Evolutionary conservation across 2,888 invertebrate genomes (phyloP), one percentile per base, ranked within the genome.

Genomic region (Ceriagrion tenellum): DNA sequence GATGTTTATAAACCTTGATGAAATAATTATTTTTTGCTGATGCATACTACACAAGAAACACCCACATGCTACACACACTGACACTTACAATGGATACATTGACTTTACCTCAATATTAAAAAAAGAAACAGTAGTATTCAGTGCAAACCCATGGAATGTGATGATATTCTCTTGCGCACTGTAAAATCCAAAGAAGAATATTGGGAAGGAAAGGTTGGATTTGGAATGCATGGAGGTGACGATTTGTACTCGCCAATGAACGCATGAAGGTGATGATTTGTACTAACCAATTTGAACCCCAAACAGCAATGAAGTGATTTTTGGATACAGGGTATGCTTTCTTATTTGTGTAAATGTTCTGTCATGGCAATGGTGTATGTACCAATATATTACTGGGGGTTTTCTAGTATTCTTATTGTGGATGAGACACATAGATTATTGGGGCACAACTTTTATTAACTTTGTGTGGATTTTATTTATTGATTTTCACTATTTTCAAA

Each of bases 311-410:
- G 96, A 96, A 96, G 98, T 98, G 98, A 98, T 98, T 98, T 98
- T 98, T 98, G 98, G 98, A 98, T 98, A 98, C 98, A 98, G 98
- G 98, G 98, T 98, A 98, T 98, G 98, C 98, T 98, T 97, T 98
- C 98, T 98, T 98, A 98, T 98, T 98, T 98, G 98, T 97, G 98
- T 98, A 96, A 96, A 96, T 96, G 96, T 96, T 96, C 95, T 96
- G 93, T 93, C 93, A 93, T 74, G 93, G 93, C 93, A 93, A 93
- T 93, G 93, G 93, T 93, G 93, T 93, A 93, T 93, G 93, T 93
- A 93, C 93, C 93, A 93, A 93, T 93, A 93, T 93, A 93, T 93
- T 93, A 93, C 93, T 93, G 93, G 93, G 81, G 93, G 93, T 93
- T 93, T 93, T 93, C 93, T 93, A 93, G 93, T 93, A 69, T 93